Evolutionary conservation across 2,113 vertebrate genomes (phyloP), one percentile per base, ranked within the genome.

Genomic region (Tragelaphus strepsiceros): DNA sequence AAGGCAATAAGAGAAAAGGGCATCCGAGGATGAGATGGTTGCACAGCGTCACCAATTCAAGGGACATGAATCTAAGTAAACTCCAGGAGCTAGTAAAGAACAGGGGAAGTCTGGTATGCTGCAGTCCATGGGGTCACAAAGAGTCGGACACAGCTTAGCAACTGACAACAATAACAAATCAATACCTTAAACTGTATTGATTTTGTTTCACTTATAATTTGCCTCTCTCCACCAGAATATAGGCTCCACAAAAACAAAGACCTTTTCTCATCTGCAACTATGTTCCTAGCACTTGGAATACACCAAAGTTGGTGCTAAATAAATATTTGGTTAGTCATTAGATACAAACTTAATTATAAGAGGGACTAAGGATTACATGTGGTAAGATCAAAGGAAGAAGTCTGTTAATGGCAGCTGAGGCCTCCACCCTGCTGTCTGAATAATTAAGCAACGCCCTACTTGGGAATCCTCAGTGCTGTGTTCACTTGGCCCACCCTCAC

Each of bases 291-390:
- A 71, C 21, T 39, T 84, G 32, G 35, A 94, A 30, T 46, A 51
- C 80, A 24, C 51, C 78, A 81, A 82, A 59, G 51, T 84, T 87
- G 77, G 11, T 80, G 11, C 22, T 51, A 49, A 91, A 67, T 94
- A 93, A 97, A 95, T 58, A 95, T 89, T 90, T 95, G 43, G 13
- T 59, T 87, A 94, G 28, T 84, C 80, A 83, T 49, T 53, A 88
- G 53, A 71, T 71, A 54, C 16, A 53, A 51, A 83, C 59, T 94
- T 94, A 91, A 85, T 95, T 97, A 56, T 49, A 67, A 89, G 56
- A 53, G 14, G 88, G 30, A 78, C 49, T 92, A 21, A 91, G 46
- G 28, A 91, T 80, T 59, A 26, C 62, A 53, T 84, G 39, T 58
- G 17, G 22, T 80, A 64, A 97, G 86, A 88, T 64, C 32, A 62